Percentiles rank a stretch among this genome's conserved stretches.
phyloP scores from a whole-genome alignment of 2,888 invertebrate genomes.

The Metopia argyrocephala region DNA sequence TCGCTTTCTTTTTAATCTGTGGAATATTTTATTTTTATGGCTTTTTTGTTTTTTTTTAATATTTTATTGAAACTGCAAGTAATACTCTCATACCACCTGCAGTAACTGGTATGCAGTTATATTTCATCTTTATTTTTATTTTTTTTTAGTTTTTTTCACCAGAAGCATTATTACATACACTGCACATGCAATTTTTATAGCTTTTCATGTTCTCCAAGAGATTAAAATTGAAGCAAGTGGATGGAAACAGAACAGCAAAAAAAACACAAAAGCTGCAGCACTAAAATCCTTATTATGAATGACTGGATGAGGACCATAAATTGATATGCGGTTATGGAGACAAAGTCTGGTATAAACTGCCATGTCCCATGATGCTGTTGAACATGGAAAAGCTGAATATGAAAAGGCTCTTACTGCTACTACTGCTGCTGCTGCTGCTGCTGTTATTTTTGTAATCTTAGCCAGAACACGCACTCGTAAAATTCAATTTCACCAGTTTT shows the following conservation, averaged over 20 bases:
- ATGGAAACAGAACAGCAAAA: not conserved
- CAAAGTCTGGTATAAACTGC: not conserved
- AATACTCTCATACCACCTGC: constrained; percentile 62
- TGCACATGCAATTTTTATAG: constrained; percentile 2
- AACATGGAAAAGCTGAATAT: not conserved
- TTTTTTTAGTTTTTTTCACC: not conserved
- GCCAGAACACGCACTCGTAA: constrained; percentile 50
- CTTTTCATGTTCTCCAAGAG: constrained; percentile 46
- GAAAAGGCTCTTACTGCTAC: too few species aligned
- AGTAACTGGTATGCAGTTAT: constrained; percentile 9
- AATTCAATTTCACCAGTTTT: constrained; percentile 38
- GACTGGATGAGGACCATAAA: constrained; percentile 53
- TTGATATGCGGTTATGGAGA: constrained; percentile 48
- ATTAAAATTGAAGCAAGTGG: constrained; percentile 24
- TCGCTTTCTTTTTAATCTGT: not conserved
- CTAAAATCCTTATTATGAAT: constrained; percentile 55
- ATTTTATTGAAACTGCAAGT: constrained; percentile 59
- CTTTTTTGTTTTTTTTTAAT: constrained; percentile 13
- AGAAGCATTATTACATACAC: not conserved
- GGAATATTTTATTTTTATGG: not conserved
- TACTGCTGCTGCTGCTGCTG: not conserved
- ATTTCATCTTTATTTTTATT: not conserved
- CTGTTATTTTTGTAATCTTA: constrained; percentile 36
- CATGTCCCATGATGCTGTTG: not conserved
- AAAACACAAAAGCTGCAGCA: not conserved